A percentile compares a stretch with the other conserved stretches of the same genome.
Evolutionary conservation across 2,113 vertebrate genomes (phyloP).

Genomic region (Orientallactaga bullata): DNA sequence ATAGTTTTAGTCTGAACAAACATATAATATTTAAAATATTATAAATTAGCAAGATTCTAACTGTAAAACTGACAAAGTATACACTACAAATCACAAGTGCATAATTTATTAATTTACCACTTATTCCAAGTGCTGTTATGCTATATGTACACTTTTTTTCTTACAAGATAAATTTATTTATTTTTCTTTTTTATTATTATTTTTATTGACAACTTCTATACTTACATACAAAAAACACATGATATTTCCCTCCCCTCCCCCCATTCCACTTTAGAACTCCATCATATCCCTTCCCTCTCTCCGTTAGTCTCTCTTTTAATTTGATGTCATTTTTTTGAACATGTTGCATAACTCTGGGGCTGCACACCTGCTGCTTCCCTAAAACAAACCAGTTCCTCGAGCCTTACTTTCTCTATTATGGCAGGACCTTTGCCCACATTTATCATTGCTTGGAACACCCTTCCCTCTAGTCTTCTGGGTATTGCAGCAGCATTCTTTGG

Average conservation of each 20-base stretch:
- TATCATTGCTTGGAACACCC: neutral
- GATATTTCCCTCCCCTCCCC: too few relatives aligned
- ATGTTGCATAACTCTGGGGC: neutral
- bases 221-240: too few relatives aligned
- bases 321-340: too few relatives aligned
- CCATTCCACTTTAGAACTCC: too few relatives aligned
- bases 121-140: neutral
- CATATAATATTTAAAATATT: neutral
- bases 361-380: neutral
- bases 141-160: neutral
- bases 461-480: neutral
- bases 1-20: neutral
- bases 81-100: neutral
- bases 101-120: neutral
- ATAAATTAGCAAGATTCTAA: neutral
- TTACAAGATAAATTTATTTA: too few relatives aligned
- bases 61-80: neutral
- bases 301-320: too few relatives aligned
- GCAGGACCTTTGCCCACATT: neutral
- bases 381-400: conserved; percentile 17
- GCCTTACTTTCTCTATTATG: conserved; percentile 8
- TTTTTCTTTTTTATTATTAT: too few relatives aligned
- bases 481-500: conserved; percentile 19
- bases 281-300: too few relatives aligned
- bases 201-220: too few relatives aligned